Evolutionary conservation across 2,797 vertebrate species (phyloP).

Genomic region (Meriones psammophilus): DNA sequence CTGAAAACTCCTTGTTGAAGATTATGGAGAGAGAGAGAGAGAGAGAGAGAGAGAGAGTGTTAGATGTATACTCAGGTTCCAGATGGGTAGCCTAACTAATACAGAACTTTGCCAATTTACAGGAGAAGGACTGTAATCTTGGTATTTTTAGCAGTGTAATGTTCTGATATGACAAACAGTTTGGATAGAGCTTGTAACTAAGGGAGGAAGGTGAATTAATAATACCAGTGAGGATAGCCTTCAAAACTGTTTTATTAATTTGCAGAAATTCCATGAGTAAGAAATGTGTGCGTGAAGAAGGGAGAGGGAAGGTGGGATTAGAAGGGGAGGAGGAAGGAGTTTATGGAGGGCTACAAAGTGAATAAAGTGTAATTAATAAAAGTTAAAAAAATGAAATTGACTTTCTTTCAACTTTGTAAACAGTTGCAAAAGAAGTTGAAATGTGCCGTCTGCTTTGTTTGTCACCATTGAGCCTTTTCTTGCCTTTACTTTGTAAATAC

Average conservation of each 20-base stretch:
- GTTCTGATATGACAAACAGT: neutral
- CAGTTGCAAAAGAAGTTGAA: conserved; percentile 30
- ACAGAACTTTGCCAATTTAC: neutral
- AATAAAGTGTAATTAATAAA: no score
- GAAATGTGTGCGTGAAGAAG: neutral
- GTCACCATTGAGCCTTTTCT: conserved; percentile 47
- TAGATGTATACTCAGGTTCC: neutral
- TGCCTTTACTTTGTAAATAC: conserved; percentile 77
- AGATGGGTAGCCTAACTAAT: neutral
- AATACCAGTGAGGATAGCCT: neutral
- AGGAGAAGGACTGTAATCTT: neutral
- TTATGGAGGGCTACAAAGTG: no score
- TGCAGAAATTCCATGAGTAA: neutral
- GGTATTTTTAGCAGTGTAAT: neutral
- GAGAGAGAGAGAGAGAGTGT: no score
- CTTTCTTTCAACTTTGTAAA: conserved; percentile 57
- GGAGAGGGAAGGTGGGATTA: no score
- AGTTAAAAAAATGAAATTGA: neutral
- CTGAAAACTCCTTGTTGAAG: neutral
- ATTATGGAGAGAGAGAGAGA: neutral
- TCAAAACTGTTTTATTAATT: neutral
- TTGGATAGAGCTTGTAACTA: conserved; percentile 1
- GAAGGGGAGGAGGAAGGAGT: no score
- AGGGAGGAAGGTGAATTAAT: neutral
- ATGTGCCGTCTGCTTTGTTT: conserved; percentile 60